Evolutionary conservation across 1,140 invertebrate genomes (phyloP), one percentile per base, ranked within the genome.

Genomic region (Polypedilum pembai): DNA sequence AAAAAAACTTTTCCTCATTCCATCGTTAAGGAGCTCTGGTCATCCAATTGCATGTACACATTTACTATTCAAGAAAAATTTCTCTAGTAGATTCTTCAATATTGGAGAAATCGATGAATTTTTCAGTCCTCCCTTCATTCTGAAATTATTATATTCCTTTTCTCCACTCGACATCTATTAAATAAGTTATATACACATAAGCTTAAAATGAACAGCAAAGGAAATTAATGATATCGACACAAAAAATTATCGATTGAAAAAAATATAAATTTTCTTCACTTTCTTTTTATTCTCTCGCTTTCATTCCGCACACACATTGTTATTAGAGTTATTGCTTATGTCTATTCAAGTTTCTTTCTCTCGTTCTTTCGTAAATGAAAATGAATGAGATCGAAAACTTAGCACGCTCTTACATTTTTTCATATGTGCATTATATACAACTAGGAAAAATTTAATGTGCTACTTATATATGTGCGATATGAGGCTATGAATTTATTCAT

Each of bases 161-260:
- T 56, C n/a, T 56, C 12, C 15, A n/a, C 8, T 56, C 12, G 12
- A 12, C n/a, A 56, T 56, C 45, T 56, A 56, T 56, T 56, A 56
- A 56, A 56, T 56, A 56, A 45, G 24, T 33, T 33, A 8, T 45
- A 45, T 45, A 45, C 15, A 45, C 15, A 45, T 4, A 56, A 4
- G 45, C n/a, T 15, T 56, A n/a, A 56, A 56, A 15, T 5, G 24
- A 33, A 33, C 24, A 33, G 24, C 24, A n/a, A 56, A 56, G 45
- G 45, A 56, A 56, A 56, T 56, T 56, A 56, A 56, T 56, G 45
- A 56, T 56, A 56, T 56, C 45, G 45, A 56, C 45, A 56, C 24
- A 33, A 33, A 33, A 56, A 56, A 56, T 56, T 56, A 56, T 56
- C 45, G 45, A 56, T 56, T 56, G 45, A 56, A 56, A 56, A 56